A percentile compares a stretch with the other conserved stretches of the same genome.
phyloP scores from a whole-genome alignment of 2,113 vertebrate species.

The Bothrops jararaca region DNA sequence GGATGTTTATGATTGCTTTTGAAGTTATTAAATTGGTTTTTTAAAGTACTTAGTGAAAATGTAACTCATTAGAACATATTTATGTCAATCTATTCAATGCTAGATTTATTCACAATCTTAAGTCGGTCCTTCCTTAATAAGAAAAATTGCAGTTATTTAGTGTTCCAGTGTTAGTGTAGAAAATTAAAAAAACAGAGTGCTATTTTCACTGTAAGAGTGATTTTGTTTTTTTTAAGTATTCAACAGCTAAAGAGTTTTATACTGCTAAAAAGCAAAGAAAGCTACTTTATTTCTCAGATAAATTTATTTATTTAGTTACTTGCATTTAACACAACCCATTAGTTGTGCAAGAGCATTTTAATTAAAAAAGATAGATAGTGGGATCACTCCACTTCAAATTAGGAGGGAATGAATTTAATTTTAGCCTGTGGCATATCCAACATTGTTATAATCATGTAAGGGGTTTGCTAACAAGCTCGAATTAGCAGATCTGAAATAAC shows the following conservation, averaged over 20 bases:
- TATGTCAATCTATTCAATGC: neutral
- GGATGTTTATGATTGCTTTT: neutral
- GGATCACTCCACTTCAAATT: neutral
- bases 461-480: neutral
- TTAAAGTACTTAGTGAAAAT: neutral
- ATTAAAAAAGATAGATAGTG: neutral
- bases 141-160: neutral
- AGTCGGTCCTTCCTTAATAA: neutral
- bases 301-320: neutral
- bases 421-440: neutral
- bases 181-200: neutral
- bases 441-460: neutral
- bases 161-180: neutral
- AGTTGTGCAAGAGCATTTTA: neutral
- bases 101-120: neutral
- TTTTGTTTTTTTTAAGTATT: neutral
- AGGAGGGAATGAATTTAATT: neutral
- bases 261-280: neutral
- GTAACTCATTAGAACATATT: neutral
- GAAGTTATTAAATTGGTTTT: neutral
- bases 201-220: neutral
- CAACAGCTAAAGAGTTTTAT: neutral
- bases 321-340: neutral
- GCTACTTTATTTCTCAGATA: neutral
- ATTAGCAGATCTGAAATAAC: neutral